Evolutionary conservation across 2,888 invertebrate genomes (phyloP).

Genomic region (Agriopis aurantiaria): DNA sequence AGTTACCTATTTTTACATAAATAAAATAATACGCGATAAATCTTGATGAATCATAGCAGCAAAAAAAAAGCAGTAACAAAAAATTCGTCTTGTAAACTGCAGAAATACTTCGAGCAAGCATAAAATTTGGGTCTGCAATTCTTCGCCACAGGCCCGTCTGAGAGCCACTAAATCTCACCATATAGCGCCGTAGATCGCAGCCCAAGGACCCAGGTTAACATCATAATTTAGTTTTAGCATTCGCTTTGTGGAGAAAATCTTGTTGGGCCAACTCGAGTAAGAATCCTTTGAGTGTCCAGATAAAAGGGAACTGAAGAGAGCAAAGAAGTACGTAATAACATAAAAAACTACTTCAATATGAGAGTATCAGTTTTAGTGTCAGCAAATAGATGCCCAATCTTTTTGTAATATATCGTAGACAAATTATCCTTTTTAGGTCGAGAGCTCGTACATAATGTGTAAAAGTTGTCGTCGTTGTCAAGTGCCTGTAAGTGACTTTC

Average conservation of each 20-base stretch:
- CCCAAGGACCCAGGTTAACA: slow-evolving; percentile 23
- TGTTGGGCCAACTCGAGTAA: slow-evolving; percentile 15
- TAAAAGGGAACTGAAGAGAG: slow-evolving; percentile 34
- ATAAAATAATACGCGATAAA: too few species aligned
- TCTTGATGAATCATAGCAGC: too few species aligned
- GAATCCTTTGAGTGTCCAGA: slow-evolving; percentile 34
- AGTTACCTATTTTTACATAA: too few species aligned
- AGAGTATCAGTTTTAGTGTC: slow-evolving; percentile 31
- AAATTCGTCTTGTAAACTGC: neutral
- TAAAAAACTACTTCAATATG: slow-evolving; percentile 34
- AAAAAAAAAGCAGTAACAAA: neutral
- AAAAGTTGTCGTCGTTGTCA: slow-evolving; percentile 3
- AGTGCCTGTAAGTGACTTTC: neutral
- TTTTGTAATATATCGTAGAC: slow-evolving; percentile 26
- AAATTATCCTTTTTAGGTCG: slow-evolving; percentile 21
- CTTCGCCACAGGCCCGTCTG: neutral
- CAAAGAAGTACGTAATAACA: slow-evolving; percentile 35
- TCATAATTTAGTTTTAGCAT: slow-evolving; percentile 32
- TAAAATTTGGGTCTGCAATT: slow-evolving; percentile 6
- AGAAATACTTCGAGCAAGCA: neutral
- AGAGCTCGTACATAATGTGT: slow-evolving; percentile 5
- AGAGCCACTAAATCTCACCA: slow-evolving; percentile 15
- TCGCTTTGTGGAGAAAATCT: slow-evolving; percentile 31
- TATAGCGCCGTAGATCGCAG: slow-evolving; percentile 12
- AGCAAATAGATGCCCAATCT: slow-evolving; percentile 30